A percentile compares a stretch with the other conserved stretches of the same genome.
phyloP scores from a whole-genome alignment of 2,797 vertebrate genomes.

The Hafferia zeledoni region DNA sequence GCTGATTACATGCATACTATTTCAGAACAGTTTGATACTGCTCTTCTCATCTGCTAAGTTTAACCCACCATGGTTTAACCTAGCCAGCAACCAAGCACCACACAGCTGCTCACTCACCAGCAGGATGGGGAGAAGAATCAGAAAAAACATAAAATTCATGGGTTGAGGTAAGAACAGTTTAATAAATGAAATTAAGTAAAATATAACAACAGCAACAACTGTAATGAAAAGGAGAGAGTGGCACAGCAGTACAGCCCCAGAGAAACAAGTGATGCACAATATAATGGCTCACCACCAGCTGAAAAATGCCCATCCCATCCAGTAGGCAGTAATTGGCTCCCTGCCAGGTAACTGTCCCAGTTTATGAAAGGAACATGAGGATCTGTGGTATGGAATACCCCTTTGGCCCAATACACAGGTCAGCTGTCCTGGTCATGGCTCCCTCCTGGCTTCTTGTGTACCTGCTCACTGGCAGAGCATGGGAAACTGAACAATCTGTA shows the following conservation, averaged over 20 bases:
- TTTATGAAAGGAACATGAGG: neutral
- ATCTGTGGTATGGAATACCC: neutral
- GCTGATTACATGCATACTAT: neutral
- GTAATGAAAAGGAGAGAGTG: neutral
- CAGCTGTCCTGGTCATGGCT: neutral
- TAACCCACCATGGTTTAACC: neutral
- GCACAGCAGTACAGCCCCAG: neutral
- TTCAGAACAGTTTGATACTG: neutral
- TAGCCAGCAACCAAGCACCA: neutral
- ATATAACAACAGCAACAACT: neutral
- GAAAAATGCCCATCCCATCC: neutral
- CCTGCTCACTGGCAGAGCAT: neutral
- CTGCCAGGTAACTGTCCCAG: neutral
- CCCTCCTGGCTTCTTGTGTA: neutral
- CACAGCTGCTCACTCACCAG: neutral
- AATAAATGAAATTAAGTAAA: neutral
- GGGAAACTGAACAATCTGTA: neutral
- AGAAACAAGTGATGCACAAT: neutral
- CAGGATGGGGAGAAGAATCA: rapidly evolving
- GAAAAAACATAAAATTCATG: neutral
- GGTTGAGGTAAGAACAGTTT: neutral
- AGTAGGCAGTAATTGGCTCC: neutral
- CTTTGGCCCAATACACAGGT: neutral
- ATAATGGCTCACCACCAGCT: neutral
- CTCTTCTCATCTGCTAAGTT: neutral